phyloP scores from a whole-genome alignment of 2,888 invertebrate species.

The Chaetoderma sp. region DNA sequence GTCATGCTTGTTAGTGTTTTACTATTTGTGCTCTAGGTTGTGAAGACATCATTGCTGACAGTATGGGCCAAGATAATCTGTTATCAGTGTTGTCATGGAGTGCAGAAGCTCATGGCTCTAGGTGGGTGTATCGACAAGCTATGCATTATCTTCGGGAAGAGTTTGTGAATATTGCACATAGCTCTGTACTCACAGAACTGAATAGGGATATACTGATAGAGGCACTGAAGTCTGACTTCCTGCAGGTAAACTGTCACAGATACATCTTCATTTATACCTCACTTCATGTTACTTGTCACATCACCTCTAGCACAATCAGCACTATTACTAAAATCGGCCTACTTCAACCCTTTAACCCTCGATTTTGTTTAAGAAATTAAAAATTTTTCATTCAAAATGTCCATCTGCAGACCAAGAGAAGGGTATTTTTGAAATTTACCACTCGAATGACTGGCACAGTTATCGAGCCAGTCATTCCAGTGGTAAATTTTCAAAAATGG shows the following conservation, averaged over 20 bases:
- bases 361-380: no score
- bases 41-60: conserved; percentile 92
- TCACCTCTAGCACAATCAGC: no score
- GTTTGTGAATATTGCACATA: conserved; percentile 76
- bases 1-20: neutral
- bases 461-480: no score
- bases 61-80: conserved; percentile 86
- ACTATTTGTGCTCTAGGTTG: conserved; percentile 77
- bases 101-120: conserved; percentile 88
- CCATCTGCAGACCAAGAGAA: no score
- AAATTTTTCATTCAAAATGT: no score
- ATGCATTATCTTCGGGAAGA: conserved; percentile 93
- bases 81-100: conserved; percentile 88
- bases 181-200: conserved; percentile 81
- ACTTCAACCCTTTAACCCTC: no score
- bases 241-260: conserved; percentile 66
- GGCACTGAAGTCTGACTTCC: conserved; percentile 82
- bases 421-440: no score
- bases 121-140: conserved; percentile 92
- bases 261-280: neutral
- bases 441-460: no score
- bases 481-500: no score
- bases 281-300: neutral
- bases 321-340: no score
- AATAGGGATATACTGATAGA: conserved; percentile 82